Base-by-base conservation (phyloP, 1,140 invertebrate genomes). In the Ceratina australensis region DNA sequence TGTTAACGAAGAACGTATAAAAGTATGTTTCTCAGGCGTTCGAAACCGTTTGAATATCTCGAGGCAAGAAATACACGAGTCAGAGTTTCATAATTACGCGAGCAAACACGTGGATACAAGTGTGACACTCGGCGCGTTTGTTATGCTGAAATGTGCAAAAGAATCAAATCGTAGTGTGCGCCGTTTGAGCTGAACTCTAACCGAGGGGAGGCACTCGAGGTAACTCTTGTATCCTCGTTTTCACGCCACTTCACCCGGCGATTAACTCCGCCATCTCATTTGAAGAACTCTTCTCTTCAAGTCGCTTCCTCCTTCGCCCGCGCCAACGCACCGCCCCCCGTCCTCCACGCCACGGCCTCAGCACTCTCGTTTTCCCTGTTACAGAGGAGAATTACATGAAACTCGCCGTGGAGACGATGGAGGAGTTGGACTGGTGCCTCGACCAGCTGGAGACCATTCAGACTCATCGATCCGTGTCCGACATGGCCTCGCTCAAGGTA, bases 401-500 rank as follows among this genome's bases (percentile, higher is more conserved):
- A 91, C 93, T 99, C 87, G 98, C 98, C 60, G 93, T 98, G 89
- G 98, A 99, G 92, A 99, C 98, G 22, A 95, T 99, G 93, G 98
- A 99, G 91, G 99, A 99, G 93, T 93, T 99, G 90, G 99, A 99
- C 93, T 99, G 99, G 99, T 99, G 99, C 92, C 93, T 99, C 92
- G 98, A 99, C 93, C 98, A 99, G 93, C 93, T 99, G 92, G 98
- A 99, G 94, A 99, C 98, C 72, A 99, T 99, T 91, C 98, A 99
- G 94, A 99, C 98, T 61, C 98, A 99, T 93, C 95, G 98, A 89
- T 99, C 98, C 87, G 98, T 99, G 79, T 99, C 98, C 78, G 98
- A 99, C 92, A 99, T 99, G 98, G 99, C 99, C 85, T 99, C 98
- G 63, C 96, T 98, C 84, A 99, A 99, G 96, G 98, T 99, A 81